A percentile compares a stretch with the other conserved stretches of the same genome.
phyloP scores from a whole-genome alignment of 2,113 vertebrate genomes.

The Peromyscus californicus region DNA sequence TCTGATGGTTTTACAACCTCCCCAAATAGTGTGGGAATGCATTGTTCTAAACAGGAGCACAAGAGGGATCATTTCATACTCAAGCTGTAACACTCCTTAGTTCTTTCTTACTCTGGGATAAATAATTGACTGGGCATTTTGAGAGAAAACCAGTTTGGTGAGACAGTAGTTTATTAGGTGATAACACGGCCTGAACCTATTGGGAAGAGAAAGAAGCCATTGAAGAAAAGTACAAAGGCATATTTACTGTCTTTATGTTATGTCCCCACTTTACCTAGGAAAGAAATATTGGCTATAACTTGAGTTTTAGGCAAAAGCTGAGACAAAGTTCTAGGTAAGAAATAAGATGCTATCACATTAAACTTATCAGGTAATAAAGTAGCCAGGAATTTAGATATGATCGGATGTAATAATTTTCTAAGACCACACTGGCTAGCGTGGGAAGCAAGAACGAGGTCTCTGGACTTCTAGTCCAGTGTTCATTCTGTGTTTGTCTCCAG shows the following conservation, averaged over 20 bases:
- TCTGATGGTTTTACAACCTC: not conserved
- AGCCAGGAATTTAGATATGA: not conserved
- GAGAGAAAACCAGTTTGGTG: not conserved
- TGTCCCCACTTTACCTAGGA: not conserved
- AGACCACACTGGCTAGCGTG: not conserved
- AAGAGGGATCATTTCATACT: not conserved
- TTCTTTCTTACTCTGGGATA: not conserved
- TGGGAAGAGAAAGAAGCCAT: not conserved
- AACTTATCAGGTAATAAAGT: not conserved
- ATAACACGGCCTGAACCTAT: not conserved
- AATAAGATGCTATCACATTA: not conserved
- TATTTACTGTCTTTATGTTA: not conserved
- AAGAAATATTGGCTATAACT: slow-evolving; percentile 8
- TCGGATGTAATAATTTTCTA: not conserved
- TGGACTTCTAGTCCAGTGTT: not conserved
- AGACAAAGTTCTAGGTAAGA: slow-evolving; percentile 32
- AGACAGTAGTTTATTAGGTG: not conserved
- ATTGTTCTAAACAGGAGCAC: not conserved
- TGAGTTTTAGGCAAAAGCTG: slow-evolving; percentile 31
- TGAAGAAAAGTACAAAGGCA: not conserved
- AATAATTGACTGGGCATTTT: not conserved
- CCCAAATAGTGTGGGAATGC: too few relatives aligned
- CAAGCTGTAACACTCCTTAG: not conserved
- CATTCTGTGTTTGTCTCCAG: not conserved
- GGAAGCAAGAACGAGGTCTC: not conserved